These are phyloP conservation scores for Aurelia coerulea DNA, from an alignment of 30 jellyfish, hydroid and myxozoan genomes.

Conservation along the genomic window DNA sequence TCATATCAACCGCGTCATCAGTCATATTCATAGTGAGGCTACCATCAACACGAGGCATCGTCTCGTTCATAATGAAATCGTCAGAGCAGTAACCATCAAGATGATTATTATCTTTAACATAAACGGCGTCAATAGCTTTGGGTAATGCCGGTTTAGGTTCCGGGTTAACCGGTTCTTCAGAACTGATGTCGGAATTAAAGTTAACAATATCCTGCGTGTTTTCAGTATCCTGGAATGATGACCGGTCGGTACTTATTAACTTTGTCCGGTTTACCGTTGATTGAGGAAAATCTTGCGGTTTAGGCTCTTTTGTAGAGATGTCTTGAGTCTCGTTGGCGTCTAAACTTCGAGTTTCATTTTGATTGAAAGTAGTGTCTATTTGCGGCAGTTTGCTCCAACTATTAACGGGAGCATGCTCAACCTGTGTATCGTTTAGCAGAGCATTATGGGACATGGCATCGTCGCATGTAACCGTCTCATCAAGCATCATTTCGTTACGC, in stretches of 20 bases:
- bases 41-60: constrained; percentile 37
- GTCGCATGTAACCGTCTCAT: background rate
- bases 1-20: constrained; percentile 1
- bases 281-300: no score
- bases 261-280: no score
- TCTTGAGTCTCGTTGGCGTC: background rate
- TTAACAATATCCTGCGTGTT: background rate
- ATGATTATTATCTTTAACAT: background rate
- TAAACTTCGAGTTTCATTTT: background rate
- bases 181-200: background rate
- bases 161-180: background rate
- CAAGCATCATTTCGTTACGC: constrained; percentile 8
- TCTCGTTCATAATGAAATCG: constrained; percentile 26
- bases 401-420: background rate
- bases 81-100: constrained; percentile 35
- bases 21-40: constrained; percentile 18
- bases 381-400: background rate
- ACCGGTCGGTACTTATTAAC: no score
- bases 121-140: background rate
- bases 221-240: background rate
- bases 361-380: background rate
- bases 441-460: no score
- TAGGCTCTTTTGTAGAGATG: no score
- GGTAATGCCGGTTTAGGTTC: background rate
- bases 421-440: no score